These are phyloP conservation scores for Lerista edwardsae DNA, from an alignment of 2,797 vertebrate genomes.

Conservation along the genomic window DNA sequence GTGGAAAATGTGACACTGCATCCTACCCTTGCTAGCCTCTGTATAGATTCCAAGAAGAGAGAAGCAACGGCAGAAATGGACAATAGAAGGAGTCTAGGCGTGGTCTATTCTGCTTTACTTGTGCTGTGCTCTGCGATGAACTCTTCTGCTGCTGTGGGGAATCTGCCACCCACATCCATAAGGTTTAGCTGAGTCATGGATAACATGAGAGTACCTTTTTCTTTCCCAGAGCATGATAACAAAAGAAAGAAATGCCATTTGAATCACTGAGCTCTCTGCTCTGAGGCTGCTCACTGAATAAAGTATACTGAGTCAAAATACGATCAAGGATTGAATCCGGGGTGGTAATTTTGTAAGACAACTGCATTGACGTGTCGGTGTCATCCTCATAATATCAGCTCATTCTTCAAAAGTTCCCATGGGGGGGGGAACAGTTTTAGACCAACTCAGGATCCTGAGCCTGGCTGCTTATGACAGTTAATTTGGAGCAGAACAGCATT, in stretches of 20 bases:
- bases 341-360: neutral
- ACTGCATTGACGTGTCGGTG: accelerated
- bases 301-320: neutral
- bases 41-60: neutral
- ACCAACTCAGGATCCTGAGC: neutral
- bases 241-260: neutral
- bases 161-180: neutral
- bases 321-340: neutral
- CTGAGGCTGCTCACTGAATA: neutral
- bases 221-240: neutral
- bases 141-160: neutral
- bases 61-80: neutral
- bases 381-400: neutral
- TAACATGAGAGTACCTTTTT: neutral
- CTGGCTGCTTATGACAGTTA: neutral
- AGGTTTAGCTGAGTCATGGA: constrained; percentile 1
- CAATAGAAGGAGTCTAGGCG: neutral
- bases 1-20: too few species aligned
- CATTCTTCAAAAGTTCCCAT: neutral
- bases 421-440: neutral
- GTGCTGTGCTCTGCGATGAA: neutral
- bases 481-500: neutral
- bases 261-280: neutral
- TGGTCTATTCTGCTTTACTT: neutral
- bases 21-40: too few species aligned